phyloP scores from a whole-genome alignment of 2,113 vertebrate genomes.

The Merops nubicus region DNA sequence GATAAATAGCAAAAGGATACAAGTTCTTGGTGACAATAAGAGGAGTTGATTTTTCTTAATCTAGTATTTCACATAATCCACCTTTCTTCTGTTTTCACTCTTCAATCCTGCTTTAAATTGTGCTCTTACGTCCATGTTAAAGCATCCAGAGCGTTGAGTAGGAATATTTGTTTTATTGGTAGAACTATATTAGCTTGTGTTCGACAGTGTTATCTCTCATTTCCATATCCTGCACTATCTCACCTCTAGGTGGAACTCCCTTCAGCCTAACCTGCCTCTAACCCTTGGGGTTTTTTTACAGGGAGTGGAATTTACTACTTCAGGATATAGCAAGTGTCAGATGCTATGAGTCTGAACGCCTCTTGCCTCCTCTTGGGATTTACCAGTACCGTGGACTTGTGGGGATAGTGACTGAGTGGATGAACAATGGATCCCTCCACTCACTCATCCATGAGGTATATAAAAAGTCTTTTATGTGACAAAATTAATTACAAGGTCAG shows the following conservation, averaged over 20 bases:
- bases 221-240: background rate
- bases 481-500: background rate
- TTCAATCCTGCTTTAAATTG: background rate
- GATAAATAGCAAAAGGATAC: background rate
- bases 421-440: slow-evolving; percentile 74
- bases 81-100: background rate
- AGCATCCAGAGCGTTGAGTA: too few relatives aligned
- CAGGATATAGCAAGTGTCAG: slow-evolving; percentile 24
- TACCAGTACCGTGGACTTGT: slow-evolving; percentile 54
- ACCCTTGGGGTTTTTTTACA: background rate
- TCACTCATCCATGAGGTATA: slow-evolving; percentile 75
- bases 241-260: background rate
- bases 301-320: slow-evolving; percentile 37
- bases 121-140: background rate
- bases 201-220: background rate
- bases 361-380: slow-evolving; percentile 69
- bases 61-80: background rate
- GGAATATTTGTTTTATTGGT: background rate
- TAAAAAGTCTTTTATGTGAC: background rate
- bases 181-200: background rate
- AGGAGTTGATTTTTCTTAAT: background rate
- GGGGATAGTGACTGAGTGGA: slow-evolving; percentile 75
- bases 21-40: background rate
- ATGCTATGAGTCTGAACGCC: background rate
- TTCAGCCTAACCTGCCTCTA: background rate